phyloP scores from a whole-genome alignment of 2,113 vertebrate species.

The Prunella himalayana region DNA sequence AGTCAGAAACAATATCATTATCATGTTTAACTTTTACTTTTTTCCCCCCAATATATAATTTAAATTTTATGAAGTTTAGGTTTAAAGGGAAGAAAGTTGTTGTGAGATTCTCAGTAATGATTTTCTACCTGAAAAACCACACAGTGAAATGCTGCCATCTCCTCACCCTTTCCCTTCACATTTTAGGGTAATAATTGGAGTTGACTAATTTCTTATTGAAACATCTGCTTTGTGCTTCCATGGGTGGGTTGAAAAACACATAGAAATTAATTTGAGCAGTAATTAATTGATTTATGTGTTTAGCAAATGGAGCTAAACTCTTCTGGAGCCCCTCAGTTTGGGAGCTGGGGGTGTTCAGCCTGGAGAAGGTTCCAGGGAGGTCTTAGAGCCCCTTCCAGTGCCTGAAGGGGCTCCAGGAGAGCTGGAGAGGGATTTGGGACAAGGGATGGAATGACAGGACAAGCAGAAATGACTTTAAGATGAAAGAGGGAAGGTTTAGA shows the following conservation, averaged over 20 bases:
- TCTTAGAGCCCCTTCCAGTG: fast-evolving
- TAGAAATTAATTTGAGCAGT: neutral
- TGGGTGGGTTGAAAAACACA: neutral
- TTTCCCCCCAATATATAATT: neutral
- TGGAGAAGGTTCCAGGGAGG: neutral
- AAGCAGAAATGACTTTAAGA: neutral
- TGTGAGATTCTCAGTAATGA: neutral
- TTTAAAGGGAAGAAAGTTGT: neutral
- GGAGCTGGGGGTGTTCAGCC: fast-evolving
- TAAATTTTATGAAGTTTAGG: neutral
- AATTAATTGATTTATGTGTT: neutral
- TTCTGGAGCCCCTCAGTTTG: neutral
- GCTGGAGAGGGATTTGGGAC: neutral
- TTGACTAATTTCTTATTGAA: neutral
- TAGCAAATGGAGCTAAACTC: neutral
- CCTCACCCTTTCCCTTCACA: neutral
- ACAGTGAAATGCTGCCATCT: neutral
- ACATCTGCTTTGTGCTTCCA: conserved; percentile 7
- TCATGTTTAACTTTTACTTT: neutral
- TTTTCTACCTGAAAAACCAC: neutral
- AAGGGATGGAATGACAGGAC: neutral
- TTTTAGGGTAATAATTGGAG: neutral
- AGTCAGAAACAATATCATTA: conserved; percentile 1
- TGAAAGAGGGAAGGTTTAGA: neutral
- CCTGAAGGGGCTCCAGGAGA: neutral